These are phyloP conservation scores for Festucalex cinctus DNA, from an alignment of 2,113 vertebrate genomes.

Conservation along the genomic window DNA sequence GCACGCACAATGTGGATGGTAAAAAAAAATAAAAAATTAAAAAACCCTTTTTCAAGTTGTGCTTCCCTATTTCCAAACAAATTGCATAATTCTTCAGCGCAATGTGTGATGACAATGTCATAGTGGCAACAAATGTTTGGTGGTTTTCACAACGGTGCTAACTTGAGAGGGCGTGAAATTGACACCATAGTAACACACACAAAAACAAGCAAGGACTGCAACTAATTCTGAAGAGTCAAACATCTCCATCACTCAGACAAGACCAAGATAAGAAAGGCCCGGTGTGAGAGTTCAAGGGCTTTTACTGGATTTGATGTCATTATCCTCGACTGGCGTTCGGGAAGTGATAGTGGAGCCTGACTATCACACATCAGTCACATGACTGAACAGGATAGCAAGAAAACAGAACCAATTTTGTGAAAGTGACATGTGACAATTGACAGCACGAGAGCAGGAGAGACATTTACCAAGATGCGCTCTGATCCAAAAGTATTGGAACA, in stretches of 20 bases:
- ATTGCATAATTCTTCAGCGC: neutral
- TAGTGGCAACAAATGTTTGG: too few relatives aligned
- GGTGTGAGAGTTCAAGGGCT: constrained; percentile 5
- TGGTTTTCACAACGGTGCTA: too few relatives aligned
- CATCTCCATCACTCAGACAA: neutral
- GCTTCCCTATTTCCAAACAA: neutral
- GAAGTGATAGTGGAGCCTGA: constrained; percentile 7
- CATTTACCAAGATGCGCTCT: neutral
- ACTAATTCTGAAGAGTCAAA: neutral
- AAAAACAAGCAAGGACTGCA: neutral
- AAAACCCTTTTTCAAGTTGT: neutral
- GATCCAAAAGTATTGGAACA: neutral
- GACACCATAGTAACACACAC: too few relatives aligned
- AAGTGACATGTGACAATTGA: constrained; percentile 15
- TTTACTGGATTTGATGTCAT: constrained; percentile 11
- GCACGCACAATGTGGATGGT: neutral
- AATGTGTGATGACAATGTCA: neutral
- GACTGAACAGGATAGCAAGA: neutral
- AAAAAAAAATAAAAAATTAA: too few relatives aligned
- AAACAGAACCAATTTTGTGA: constrained; percentile 19
- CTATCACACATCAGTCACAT: constrained; percentile 22
- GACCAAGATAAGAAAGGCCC: constrained; percentile 13
- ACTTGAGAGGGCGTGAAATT: neutral
- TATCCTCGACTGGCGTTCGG: constrained; percentile 1
- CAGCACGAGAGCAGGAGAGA: neutral